phyloP scores from a whole-genome alignment of 2,113 vertebrate species.

The Brevimyrus niger region DNA sequence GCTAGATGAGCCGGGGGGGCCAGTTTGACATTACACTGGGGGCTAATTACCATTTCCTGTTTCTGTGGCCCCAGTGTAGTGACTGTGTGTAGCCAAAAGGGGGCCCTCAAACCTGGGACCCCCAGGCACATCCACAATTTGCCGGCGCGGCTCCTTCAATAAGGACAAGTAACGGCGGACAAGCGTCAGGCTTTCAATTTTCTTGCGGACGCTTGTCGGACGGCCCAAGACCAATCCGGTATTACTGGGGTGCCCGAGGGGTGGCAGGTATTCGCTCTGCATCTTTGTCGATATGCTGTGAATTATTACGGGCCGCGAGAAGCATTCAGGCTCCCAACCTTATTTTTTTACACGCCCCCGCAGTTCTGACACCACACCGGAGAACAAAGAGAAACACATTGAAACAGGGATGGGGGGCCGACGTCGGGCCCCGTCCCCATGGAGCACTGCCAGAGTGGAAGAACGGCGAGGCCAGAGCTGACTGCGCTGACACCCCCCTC shows the following conservation, averaged over 20 bases:
- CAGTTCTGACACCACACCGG: neutral
- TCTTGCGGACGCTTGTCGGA: neutral
- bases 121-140: neutral
- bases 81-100: neutral
- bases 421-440: neutral
- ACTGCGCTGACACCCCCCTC: too few relatives aligned
- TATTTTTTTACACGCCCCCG: slow-evolving; percentile 8
- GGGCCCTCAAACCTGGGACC: neutral
- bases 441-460: neutral
- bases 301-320: neutral
- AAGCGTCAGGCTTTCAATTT: neutral
- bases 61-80: neutral
- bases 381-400: slow-evolving; percentile 5
- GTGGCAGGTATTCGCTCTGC: neutral
- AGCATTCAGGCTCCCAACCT: neutral
- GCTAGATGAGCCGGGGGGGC: neutral
- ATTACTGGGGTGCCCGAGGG: neutral
- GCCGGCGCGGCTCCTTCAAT: neutral
- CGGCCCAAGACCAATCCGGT: neutral
- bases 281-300: neutral
- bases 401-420: neutral
- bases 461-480: neutral
- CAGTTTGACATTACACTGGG: neutral
- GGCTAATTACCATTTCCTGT: neutral
- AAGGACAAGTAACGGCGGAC: neutral